phyloP scores from a whole-genome alignment of 2,113 vertebrate genomes.

The Equus quagga region DNA sequence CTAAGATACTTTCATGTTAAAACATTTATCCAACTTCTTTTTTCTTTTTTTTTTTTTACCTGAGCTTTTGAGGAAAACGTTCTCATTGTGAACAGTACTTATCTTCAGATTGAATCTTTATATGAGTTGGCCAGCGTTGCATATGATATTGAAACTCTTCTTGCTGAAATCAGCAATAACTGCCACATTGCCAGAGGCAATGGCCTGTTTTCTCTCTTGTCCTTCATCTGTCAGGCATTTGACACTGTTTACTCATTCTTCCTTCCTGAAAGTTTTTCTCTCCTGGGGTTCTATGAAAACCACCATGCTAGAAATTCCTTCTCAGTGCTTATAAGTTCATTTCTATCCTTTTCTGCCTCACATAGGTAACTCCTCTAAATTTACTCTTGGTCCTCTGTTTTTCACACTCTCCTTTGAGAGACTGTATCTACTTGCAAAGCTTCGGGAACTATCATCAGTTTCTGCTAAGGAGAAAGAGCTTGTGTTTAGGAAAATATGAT shows the following conservation, averaged over 20 bases:
- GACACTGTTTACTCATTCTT: not conserved
- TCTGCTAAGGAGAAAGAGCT: not conserved
- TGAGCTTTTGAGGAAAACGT: not conserved
- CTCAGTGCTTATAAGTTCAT: not conserved
- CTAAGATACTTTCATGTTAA: conserved; percentile 10
- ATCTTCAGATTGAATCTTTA: not conserved
- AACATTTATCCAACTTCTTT: not conserved
- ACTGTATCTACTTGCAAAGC: not conserved
- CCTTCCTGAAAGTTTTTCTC: not conserved
- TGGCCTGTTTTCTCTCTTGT: not conserved
- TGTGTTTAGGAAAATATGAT: not conserved
- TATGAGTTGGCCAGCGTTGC: not conserved
- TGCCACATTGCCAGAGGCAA: not conserved
- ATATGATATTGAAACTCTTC: not conserved
- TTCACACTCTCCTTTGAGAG: not conserved
- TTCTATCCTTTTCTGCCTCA: not conserved
- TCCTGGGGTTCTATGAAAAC: not conserved
- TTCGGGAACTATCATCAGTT: not conserved
- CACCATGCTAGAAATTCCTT: not conserved
- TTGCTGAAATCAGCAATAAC: conserved; percentile 41
- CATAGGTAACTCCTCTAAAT: not conserved
- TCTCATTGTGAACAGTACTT: not conserved
- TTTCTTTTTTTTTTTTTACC: not conserved
- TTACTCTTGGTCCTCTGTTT: not conserved
- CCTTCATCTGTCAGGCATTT: not conserved